phyloP scores from a whole-genome alignment of 2,888 invertebrate genomes.

The Chymomyza procnemis region DNA sequence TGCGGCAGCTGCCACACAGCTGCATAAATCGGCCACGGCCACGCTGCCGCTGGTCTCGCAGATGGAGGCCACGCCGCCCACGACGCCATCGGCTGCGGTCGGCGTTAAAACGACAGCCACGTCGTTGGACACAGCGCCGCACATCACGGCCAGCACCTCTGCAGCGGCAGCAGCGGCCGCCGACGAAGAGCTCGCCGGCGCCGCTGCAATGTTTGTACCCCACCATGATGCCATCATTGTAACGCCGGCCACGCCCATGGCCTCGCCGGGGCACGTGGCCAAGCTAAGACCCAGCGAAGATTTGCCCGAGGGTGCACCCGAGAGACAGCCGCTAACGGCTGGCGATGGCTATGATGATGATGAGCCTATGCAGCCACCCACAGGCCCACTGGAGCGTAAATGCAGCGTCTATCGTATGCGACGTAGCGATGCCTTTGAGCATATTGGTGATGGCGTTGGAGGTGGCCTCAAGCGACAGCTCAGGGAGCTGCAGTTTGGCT shows the following conservation, averaged over 20 bases:
- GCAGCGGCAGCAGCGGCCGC: slow-evolving; percentile 50
- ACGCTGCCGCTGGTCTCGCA: slow-evolving; percentile 78
- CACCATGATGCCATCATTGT: slow-evolving; percentile 77
- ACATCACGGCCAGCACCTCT: slow-evolving; percentile 55
- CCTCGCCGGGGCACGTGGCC: slow-evolving; percentile 77
- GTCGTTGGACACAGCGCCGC: slow-evolving; percentile 49
- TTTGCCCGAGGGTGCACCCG: slow-evolving; percentile 56
- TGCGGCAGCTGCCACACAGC: slow-evolving; percentile 40
- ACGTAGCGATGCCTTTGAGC: slow-evolving; percentile 74
- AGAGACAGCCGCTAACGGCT: slow-evolving; percentile 65
- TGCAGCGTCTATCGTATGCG: slow-evolving; percentile 79
- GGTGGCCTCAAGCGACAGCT: slow-evolving; percentile 66
- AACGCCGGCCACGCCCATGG: slow-evolving; percentile 78
- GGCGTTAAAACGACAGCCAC: slow-evolving; percentile 57
- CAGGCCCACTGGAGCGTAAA: slow-evolving; percentile 76
- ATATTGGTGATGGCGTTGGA: slow-evolving; percentile 49
- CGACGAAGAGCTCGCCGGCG: slow-evolving; percentile 48
- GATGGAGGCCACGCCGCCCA: slow-evolving; percentile 76
- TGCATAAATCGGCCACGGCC: slow-evolving; percentile 78
- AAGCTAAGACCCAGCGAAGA: slow-evolving; percentile 61
- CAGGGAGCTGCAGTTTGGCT: slow-evolving; percentile 70
- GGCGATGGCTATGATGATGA: slow-evolving; percentile 61
- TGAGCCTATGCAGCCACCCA: slow-evolving; percentile 68
- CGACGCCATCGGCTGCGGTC: slow-evolving; percentile 72
- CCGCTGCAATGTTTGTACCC: slow-evolving; percentile 53